Base-by-base conservation (phyloP, 2,797 vertebrate genomes). In the Basileuterus tristriatus region DNA sequence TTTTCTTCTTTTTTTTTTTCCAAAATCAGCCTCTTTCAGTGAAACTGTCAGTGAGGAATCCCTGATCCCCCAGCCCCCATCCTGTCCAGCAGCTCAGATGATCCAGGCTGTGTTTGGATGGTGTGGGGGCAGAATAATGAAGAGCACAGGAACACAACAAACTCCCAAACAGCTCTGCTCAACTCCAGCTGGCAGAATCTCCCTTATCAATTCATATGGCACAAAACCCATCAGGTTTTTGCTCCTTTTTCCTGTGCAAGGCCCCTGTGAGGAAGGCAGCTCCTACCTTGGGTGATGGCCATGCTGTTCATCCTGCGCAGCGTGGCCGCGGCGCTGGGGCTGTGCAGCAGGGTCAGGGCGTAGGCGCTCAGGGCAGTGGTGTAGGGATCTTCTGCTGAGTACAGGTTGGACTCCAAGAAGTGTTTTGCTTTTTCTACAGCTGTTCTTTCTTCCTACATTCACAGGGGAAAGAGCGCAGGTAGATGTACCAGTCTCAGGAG, bases 301-400 rank as follows among this genome's bases (percentile, higher is more conserved):
- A 99, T 98, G 98, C 98, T 98, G 97, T 98, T 99, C 97, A 99
- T 98, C 63, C 98, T 98, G 8, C 98, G 97, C 92, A 99, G 97
- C 4, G 97, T 97, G 21, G 96, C 89, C 0, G 97, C 97, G 1
- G 99, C 98, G 1, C 98, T 98, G 3, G 98, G 98, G 90, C 99
- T 99, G 79, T 97, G 98, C 2, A 99, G 98, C 82, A 99, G 98
- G 11, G 98, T 98, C 96, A 99, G 98, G 16, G 98, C 97, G 2
- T 99, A 99, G 3, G 99, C 98, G 0, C 92, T 98, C 96, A 99
- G 95, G 49, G 99, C 99, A 1, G 98, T 99, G 47, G 98, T 99
- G 97, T 99, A 99, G 2, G 99, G 99, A 52, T 99, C 99, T 13
- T 98, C 98, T 9, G 98, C 98, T 3, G 98, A 98, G 91, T 98